phyloP scores from a whole-genome alignment of 2,797 vertebrate genomes.

The Sebastolobus alascanus region DNA sequence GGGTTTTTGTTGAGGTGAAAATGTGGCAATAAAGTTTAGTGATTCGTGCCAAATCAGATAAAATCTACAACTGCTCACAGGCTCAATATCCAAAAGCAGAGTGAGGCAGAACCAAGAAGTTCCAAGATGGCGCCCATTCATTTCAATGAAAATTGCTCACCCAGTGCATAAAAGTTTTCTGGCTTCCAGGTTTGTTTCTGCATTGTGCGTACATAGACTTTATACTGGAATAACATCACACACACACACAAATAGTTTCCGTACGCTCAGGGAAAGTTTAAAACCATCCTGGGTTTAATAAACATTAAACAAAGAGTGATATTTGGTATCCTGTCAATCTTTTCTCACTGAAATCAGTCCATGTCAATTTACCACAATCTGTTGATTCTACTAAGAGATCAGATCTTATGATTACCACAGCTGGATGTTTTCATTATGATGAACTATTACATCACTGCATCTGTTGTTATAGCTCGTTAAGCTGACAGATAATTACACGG shows the following conservation, averaged over 20 bases:
- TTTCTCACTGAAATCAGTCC: background rate
- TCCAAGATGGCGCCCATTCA: background rate
- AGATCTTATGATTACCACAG: background rate
- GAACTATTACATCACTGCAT: background rate
- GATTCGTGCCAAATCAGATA: too few relatives aligned
- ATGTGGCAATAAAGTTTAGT: too few relatives aligned
- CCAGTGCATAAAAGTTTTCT: background rate
- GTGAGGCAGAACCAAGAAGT: background rate
- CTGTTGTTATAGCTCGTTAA: background rate
- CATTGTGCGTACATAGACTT: background rate
- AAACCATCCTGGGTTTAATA: background rate
- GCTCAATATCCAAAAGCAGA: background rate
- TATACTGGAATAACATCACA: background rate
- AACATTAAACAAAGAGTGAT: background rate
- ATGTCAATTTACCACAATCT: background rate
- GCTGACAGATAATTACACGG: background rate
- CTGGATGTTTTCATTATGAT: slow-evolving; percentile 8
- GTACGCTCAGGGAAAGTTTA: background rate
- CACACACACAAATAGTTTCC: background rate
- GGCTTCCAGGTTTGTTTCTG: background rate
- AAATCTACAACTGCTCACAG: background rate
- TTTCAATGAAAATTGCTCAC: background rate
- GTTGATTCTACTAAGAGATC: background rate
- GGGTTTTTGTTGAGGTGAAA: too few relatives aligned
- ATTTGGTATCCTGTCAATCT: background rate